phyloP scores from a whole-genome alignment of 2,888 invertebrate species.

The Mechanitis messenoides region DNA sequence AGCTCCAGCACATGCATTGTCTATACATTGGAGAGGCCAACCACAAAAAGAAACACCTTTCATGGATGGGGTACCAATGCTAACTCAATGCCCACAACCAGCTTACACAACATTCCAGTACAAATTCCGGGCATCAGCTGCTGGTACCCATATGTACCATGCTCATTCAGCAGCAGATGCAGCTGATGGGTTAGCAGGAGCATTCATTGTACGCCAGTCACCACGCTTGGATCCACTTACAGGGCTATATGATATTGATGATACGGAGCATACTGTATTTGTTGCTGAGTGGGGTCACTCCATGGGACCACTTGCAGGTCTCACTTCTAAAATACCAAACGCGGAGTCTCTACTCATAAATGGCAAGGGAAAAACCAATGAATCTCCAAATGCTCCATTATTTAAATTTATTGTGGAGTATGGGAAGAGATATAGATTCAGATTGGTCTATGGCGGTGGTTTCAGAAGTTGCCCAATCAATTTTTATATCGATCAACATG shows the following conservation, averaged over 20 bases:
- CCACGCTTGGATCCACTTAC: constrained; percentile 77
- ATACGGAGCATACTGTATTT: constrained; percentile 81
- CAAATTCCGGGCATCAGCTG: constrained; percentile 82
- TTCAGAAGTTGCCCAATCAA: constrained; percentile 81
- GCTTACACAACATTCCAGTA: constrained; percentile 86
- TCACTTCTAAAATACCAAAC: constrained; percentile 53
- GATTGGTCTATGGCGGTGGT: constrained; percentile 81
- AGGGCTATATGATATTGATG: constrained; percentile 82
- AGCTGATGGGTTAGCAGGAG: constrained; percentile 82
- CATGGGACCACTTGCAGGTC: constrained; percentile 66
- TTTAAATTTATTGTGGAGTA: constrained; percentile 73
- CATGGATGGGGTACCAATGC: constrained; percentile 87
- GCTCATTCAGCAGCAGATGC: constrained; percentile 83
- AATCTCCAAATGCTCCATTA: constrained; percentile 57
- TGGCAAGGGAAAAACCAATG: constrained; percentile 74
- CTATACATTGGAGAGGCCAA: constrained; percentile 90
- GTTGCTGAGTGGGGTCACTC: constrained; percentile 83
- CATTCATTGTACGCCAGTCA: constrained; percentile 82
- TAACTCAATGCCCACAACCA: constrained; percentile 86
- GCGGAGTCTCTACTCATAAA: constrained; percentile 79
- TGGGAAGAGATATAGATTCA: constrained; percentile 80
- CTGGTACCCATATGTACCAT: constrained; percentile 86
- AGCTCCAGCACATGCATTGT: constrained; percentile 81
- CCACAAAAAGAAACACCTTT: constrained; percentile 81
- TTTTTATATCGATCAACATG: constrained; percentile 80